phyloP scores from a whole-genome alignment of 2,888 invertebrate species.

The Boloria euphrosyne region DNA sequence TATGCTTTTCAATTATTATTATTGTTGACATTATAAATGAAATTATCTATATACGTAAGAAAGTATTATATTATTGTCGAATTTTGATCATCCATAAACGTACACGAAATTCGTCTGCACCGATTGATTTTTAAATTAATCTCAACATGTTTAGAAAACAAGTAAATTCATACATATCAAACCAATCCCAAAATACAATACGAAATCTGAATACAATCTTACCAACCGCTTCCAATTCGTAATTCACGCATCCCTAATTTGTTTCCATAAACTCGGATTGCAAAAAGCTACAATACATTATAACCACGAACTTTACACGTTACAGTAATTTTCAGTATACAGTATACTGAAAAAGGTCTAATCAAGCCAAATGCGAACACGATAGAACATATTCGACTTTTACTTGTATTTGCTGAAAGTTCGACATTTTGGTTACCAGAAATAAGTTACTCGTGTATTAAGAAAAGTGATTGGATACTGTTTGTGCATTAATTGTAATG shows the following conservation, averaged over 20 bases:
- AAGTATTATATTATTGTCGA: no score
- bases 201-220: neutral
- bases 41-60: no score
- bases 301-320: constrained; percentile 11
- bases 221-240: neutral
- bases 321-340: constrained; percentile 39
- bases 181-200: neutral
- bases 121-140: neutral
- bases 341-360: constrained; percentile 43
- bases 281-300: constrained; percentile 30
- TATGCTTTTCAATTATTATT: no score
- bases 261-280: neutral
- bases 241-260: constrained; percentile 20
- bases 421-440: constrained; percentile 2
- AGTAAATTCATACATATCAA: neutral
- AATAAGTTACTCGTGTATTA: constrained; percentile 6
- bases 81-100: no score
- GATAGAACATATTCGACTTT: neutral
- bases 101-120: no score
- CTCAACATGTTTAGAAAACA: neutral
- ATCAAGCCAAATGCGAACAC: constrained; percentile 35
- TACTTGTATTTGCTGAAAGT: constrained; percentile 5
- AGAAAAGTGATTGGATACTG: constrained; percentile 9
- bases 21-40: no score
- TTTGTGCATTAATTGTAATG: no score